Base-by-base conservation (phyloP, 2,888 invertebrate species). In the Halictus quadricinctus region DNA sequence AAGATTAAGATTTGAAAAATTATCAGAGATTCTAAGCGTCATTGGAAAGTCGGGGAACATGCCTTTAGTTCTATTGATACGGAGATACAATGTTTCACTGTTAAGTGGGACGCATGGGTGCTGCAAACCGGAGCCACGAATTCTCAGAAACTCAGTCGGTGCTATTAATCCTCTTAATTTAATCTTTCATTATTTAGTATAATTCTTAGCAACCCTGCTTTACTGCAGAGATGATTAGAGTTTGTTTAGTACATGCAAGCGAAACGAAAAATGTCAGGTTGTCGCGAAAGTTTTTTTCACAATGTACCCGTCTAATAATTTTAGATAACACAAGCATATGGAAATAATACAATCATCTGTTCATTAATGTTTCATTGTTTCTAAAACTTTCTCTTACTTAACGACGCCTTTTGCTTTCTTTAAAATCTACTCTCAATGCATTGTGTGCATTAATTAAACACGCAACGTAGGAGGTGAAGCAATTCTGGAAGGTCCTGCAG, bases 1-100 rank as follows among this genome's bases (percentile, higher is more conserved):
- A 72, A 29, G 72, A 72, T 72, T 50, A 69, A 48, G 29, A 66
- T 66, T 66, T 29, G 66, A 66, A 66, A 66, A 66, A 36, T 66
- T 66, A 18, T 66, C 36, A 36, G 36, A 18, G 66, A 36, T 66
- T 18, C 36, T 66, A 36, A 66, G 36, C 36, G 36, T 66, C 66
- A 36, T 66, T 66, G 66, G 66, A 66, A 66, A 66, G 66, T 36
- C 36, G 21, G 66, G 66, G 66, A 66, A 36, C 36, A 36, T 66
- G 29, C 36, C 36, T 66, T 66, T 66, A 18, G 8, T 66, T 18
- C 66, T 66, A 36, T 66, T 66, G 66, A 66, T 66, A 66, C 60
- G 66, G 29, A 36, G 29, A 54, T 50, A 54, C 66, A 66, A 66
- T 66, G 66, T 36, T 66, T 8, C 21, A 21, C 66, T 29, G 66